Evolutionary conservation across 1,140 invertebrate species (phyloP).

Genomic region (Papilio xuthus): DNA sequence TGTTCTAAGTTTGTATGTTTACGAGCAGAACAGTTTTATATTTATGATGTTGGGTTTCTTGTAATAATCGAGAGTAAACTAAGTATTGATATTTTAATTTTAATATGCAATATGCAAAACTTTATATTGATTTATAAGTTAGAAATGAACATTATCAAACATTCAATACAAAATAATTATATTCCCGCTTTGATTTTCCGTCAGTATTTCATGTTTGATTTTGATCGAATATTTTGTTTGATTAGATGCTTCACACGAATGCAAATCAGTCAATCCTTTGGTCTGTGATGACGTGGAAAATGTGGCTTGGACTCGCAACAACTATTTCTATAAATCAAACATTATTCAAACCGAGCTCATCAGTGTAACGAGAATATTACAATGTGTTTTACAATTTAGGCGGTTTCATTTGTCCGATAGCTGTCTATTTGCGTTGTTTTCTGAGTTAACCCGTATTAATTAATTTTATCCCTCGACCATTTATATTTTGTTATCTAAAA

Average conservation of each 20-base stretch:
- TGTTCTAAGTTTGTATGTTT: slow-evolving; percentile 18
- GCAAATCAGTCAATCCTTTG: slow-evolving; percentile 22
- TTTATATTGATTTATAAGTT: neutral
- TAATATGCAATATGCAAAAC: neutral
- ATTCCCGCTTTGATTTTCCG: neutral
- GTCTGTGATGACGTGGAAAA: slow-evolving; percentile 47
- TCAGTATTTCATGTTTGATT: neutral
- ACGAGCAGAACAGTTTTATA: neutral
- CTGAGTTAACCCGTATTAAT: neutral
- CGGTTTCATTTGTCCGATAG: slow-evolving; percentile 11
- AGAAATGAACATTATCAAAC: neutral
- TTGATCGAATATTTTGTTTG: slow-evolving; percentile 23
- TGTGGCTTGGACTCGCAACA: slow-evolving; percentile 43
- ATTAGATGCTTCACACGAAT: slow-evolving; percentile 27
- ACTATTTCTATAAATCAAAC: slow-evolving; percentile 47
- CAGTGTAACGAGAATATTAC: slow-evolving; percentile 43
- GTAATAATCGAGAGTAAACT: neutral
- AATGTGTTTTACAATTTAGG: slow-evolving; percentile 15
- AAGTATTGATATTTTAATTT: neutral
- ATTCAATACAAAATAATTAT: neutral
- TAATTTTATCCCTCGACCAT: neutral
- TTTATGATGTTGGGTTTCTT: neutral
- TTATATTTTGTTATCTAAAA: neutral
- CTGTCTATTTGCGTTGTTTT: neutral
- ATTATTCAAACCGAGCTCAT: slow-evolving; percentile 46